phyloP scores from a whole-genome alignment of 2,888 invertebrate species.

The Halictus quadricinctus region DNA sequence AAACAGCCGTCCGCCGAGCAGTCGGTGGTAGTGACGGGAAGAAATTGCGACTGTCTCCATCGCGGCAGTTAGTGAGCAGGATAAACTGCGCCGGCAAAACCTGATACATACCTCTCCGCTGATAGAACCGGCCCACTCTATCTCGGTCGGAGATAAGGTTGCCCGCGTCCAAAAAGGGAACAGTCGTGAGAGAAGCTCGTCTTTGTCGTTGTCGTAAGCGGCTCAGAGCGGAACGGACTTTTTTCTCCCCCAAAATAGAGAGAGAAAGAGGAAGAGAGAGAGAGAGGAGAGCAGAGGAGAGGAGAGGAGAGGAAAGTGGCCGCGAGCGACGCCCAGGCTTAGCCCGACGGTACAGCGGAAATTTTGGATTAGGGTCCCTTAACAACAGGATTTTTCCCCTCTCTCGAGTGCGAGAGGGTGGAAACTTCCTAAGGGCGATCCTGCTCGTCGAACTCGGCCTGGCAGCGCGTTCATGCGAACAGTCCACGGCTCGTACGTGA shows the following conservation, averaged over 20 bases:
- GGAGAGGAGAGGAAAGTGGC: constrained; percentile 29
- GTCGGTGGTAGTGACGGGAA: constrained; percentile 36
- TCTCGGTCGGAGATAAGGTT: constrained; percentile 64
- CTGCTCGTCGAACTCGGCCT: constrained; percentile 11
- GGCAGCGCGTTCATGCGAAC: constrained; percentile 36
- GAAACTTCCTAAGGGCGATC: constrained; percentile 25
- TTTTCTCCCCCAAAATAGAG: constrained; percentile 17
- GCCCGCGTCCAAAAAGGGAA: constrained; percentile 41
- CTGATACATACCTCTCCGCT: constrained; percentile 62
- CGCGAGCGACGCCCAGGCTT: constrained; percentile 49
- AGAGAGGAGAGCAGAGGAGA: background rate
- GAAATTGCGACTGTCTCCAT: constrained; percentile 44
- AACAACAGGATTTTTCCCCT: constrained; percentile 49
- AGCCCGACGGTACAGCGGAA: constrained; percentile 47
- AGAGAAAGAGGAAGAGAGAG: background rate
- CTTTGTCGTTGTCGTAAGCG: constrained; percentile 56
- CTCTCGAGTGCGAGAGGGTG: constrained; percentile 28
- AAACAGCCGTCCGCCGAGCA: background rate
- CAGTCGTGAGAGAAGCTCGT: constrained; percentile 7
- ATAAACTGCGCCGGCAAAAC: constrained; percentile 65
- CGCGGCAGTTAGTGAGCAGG: constrained; percentile 23
- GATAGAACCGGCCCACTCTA: constrained; percentile 59
- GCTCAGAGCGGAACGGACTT: constrained; percentile 53
- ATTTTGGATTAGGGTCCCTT: constrained; percentile 64
- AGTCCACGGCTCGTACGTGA: constrained; percentile 38